These are phyloP conservation scores for Gallirallus australis DNA, from an alignment of 2,797 vertebrate species.

Conservation along the genomic window DNA sequence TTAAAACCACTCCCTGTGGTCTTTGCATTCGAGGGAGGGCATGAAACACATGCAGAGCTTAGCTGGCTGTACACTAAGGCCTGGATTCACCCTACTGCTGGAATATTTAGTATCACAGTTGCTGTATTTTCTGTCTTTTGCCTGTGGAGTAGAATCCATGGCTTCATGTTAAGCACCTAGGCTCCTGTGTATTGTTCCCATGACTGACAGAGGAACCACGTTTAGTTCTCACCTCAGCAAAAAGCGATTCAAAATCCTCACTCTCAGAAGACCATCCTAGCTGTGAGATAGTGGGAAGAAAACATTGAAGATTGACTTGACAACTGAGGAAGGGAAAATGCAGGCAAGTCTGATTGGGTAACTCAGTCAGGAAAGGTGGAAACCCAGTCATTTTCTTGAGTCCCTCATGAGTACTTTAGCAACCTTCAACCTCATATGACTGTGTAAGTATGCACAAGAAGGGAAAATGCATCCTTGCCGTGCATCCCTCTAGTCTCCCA, in stretches of 20 bases:
- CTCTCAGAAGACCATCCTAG: not conserved
- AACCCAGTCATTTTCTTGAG: not conserved
- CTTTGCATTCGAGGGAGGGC: not conserved
- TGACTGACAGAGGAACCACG: fast-evolving
- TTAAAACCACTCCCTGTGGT: not conserved
- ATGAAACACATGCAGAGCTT: not conserved
- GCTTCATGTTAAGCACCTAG: not conserved
- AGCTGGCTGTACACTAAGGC: not conserved
- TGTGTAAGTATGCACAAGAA: not conserved
- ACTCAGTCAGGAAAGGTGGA: not conserved
- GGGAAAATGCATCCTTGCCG: not conserved
- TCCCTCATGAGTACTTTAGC: not conserved
- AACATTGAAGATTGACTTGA: not conserved
- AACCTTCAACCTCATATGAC: not conserved
- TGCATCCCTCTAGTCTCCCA: fast-evolving
- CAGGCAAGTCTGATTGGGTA: not conserved
- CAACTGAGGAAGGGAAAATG: not conserved
- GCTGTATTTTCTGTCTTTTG: not conserved
- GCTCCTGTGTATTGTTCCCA: not conserved
- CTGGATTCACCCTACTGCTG: not conserved
- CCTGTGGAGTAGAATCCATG: not conserved
- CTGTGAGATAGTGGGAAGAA: not conserved
- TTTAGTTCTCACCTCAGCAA: not conserved
- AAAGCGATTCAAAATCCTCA: not conserved
- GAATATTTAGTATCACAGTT: not conserved